A percentile compares a stretch with the other conserved stretches of the same genome.
These are phyloP conservation scores for Eupleurogrammus muticus DNA, from an alignment of 2,797 vertebrate species.

Conservation along the genomic window DNA sequence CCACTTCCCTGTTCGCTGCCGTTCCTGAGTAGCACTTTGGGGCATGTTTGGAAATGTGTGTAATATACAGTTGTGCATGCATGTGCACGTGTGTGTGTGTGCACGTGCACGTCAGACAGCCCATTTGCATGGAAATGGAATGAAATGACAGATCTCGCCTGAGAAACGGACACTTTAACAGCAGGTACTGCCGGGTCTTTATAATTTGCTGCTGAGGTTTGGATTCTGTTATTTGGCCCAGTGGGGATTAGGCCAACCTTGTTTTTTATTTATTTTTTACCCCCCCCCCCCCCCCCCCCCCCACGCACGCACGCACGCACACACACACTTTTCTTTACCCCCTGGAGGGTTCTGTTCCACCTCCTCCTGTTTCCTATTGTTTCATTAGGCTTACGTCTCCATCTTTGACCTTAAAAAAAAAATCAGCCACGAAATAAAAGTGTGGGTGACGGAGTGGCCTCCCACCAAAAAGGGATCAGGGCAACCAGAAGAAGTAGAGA, in stretches of 20 bases:
- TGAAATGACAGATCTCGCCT: slow-evolving; percentile 60
- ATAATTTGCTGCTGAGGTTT: slow-evolving; percentile 68
- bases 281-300: slow-evolving; percentile 24
- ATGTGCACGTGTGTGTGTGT: not conserved
- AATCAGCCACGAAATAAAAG: slow-evolving; percentile 41
- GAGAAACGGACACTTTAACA: slow-evolving; percentile 59
- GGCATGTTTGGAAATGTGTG: slow-evolving; percentile 45
- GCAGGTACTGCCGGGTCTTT: slow-evolving; percentile 65
- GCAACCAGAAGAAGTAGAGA: too few species aligned
- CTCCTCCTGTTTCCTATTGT: slow-evolving; percentile 33
- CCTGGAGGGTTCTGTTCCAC: slow-evolving; percentile 53
- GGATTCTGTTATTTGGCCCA: slow-evolving; percentile 69
- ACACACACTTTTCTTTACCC: slow-evolving; percentile 41
- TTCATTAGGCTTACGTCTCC: slow-evolving; percentile 53
- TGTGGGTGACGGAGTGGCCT: too few species aligned
- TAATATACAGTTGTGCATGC: too few species aligned
- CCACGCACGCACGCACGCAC: too few species aligned
- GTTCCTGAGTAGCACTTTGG: slow-evolving; percentile 52
- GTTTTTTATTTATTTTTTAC: slow-evolving; percentile 1
- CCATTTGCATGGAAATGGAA: slow-evolving; percentile 77
- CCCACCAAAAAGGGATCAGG: too few species aligned
- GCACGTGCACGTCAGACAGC: slow-evolving; percentile 35
- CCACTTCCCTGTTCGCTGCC: slow-evolving; percentile 40
- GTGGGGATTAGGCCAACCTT: slow-evolving; percentile 57
- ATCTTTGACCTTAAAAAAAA: slow-evolving; percentile 53